phyloP scores from a whole-genome alignment of 2,113 vertebrate species.

The Megaceryle maxima region DNA sequence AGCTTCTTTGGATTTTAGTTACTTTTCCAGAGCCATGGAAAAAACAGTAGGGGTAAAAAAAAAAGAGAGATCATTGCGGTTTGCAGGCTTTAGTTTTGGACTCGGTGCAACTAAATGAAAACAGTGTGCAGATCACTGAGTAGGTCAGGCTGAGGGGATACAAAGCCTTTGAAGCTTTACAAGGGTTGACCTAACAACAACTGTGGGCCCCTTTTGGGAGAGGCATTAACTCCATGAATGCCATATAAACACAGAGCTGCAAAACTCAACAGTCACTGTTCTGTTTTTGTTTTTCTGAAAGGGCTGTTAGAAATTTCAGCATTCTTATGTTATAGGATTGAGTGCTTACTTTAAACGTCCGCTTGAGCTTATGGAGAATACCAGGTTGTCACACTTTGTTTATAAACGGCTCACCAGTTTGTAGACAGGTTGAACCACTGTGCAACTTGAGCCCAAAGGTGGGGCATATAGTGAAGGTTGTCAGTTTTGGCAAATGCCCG shows the following conservation, averaged over 20 bases:
- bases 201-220: conserved; percentile 79
- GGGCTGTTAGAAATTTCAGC: not conserved
- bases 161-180: conserved; percentile 89
- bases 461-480: not conserved
- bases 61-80: conserved; percentile 61
- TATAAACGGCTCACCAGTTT: conserved; percentile 1
- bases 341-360: not conserved
- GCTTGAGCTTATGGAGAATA: not conserved
- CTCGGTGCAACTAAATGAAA: conserved; percentile 75
- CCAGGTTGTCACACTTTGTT: not conserved
- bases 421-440: conserved; percentile 11
- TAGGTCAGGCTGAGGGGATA: conserved; percentile 77
- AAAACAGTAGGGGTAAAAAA: conserved; percentile 46
- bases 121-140: conserved; percentile 75
- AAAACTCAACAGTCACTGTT: not conserved
- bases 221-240: conserved; percentile 73
- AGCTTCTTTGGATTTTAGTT: conserved; percentile 42
- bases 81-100: conserved; percentile 75
- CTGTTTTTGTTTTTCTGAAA: not conserved
- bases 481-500: conserved; percentile 1
- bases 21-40: conserved; percentile 68
- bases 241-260: conserved; percentile 51
- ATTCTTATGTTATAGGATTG: not conserved
- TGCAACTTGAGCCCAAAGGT: conserved; percentile 37
- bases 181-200: conserved; percentile 86